A percentile compares a stretch with the other conserved stretches of the same genome.
These are phyloP conservation scores for Chaetodon auriga DNA, from an alignment of 2,113 vertebrate genomes.

Conservation along the genomic window DNA sequence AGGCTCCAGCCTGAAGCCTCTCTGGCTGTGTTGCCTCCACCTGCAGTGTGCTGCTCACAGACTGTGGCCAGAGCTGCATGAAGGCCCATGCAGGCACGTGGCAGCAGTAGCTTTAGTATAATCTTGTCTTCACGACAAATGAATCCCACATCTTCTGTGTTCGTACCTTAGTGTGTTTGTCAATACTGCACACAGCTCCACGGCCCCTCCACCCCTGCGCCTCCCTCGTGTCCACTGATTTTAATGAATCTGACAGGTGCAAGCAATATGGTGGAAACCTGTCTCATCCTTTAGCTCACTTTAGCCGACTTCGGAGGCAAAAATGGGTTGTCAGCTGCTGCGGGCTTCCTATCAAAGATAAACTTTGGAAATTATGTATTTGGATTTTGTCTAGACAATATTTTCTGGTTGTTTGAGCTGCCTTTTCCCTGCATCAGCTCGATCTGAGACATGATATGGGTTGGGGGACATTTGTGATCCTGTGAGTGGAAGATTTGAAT, in stretches of 20 bases:
- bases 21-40: slow-evolving; percentile 27
- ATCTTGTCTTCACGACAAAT: neutral
- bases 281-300: slow-evolving; percentile 64
- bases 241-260: slow-evolving; percentile 74
- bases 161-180: neutral
- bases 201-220: neutral
- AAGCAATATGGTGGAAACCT: slow-evolving; percentile 70
- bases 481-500: neutral
- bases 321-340: slow-evolving; percentile 47
- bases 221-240: slow-evolving; percentile 58
- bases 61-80: slow-evolving; percentile 44
- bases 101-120: neutral
- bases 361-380: slow-evolving; percentile 10
- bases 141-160: neutral
- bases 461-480: neutral
- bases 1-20: slow-evolving; percentile 41
- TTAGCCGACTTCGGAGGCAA: slow-evolving; percentile 18
- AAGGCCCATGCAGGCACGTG: neutral
- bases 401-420: slow-evolving; percentile 2
- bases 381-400: slow-evolving; percentile 6
- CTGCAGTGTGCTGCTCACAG: slow-evolving; percentile 52
- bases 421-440: neutral
- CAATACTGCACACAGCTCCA: slow-evolving; percentile 25
- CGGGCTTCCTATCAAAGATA: slow-evolving; percentile 24
- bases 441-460: neutral